Evolutionary conservation across 2,888 invertebrate genomes (phyloP).

Genomic region (Idaea dimidiata): DNA sequence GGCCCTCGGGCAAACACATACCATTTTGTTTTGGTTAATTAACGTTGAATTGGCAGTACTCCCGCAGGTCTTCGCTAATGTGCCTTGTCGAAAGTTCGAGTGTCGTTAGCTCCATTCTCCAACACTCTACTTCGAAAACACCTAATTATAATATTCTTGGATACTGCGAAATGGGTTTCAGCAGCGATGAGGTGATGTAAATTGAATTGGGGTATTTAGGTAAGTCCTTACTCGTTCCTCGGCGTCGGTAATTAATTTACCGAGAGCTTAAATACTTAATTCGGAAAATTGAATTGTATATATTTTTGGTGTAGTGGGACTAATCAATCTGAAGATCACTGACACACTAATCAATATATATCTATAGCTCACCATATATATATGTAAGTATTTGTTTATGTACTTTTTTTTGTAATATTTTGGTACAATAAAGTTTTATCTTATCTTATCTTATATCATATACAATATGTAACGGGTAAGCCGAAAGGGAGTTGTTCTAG

Average conservation of each 20-base stretch:
- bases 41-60: conserved; percentile 41
- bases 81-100: conserved; percentile 27
- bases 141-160: not conserved
- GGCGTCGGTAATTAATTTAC: not conserved
- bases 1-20: conserved; percentile 28
- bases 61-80: conserved; percentile 30
- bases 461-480: no score
- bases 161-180: not conserved
- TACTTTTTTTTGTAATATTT: no score
- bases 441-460: no score
- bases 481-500: no score
- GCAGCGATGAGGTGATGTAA: not conserved
- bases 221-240: not conserved
- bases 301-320: not conserved
- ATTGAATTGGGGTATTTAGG: conserved; percentile 1
- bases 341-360: not conserved
- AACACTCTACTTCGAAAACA: not conserved
- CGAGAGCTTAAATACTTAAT: not conserved
- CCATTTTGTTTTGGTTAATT: conserved; percentile 50
- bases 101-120: conserved; percentile 13
- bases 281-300: not conserved
- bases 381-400: no score
- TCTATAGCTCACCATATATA: no score
- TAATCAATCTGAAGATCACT: not conserved
- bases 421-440: no score